Evolutionary conservation across 2,888 invertebrate species (phyloP).

Genomic region (Morpho achilles): DNA sequence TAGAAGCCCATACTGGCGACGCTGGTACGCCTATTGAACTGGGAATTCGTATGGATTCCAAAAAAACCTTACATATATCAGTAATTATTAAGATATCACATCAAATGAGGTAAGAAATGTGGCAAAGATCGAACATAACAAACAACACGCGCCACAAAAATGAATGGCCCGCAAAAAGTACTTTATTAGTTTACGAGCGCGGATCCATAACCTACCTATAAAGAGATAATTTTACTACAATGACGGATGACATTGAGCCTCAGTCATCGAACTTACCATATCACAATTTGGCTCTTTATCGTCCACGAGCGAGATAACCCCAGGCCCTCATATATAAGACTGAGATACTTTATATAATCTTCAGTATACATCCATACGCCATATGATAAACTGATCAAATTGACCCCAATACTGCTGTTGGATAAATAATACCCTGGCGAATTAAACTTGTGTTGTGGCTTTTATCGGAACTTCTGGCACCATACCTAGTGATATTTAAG

Average conservation of each 20-base stretch:
- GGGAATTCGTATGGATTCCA: too few species aligned
- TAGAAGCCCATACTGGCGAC: too few species aligned
- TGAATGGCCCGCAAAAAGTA: conserved; percentile 9
- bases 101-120: too few species aligned
- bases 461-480: too few species aligned
- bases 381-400: conserved; percentile 38
- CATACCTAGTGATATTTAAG: conserved; percentile 11
- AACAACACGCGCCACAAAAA: not conserved
- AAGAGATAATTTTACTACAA: conserved; percentile 70
- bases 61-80: too few species aligned
- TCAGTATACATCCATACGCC: conserved; percentile 54
- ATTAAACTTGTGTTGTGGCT: conserved; percentile 3
- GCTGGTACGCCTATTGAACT: too few species aligned
- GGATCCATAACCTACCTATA: conserved; percentile 34
- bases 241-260: conserved; percentile 62
- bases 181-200: conserved; percentile 1
- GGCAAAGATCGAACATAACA: too few species aligned
- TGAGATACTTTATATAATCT: conserved; percentile 40
- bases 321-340: conserved; percentile 50
- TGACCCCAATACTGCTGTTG: conserved; percentile 16
- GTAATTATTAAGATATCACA: too few species aligned
- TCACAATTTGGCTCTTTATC: conserved; percentile 65
- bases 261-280: conserved; percentile 70
- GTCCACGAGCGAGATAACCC: conserved; percentile 71
- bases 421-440: conserved; percentile 12